phyloP scores from a whole-genome alignment of 1,140 invertebrate species.

The Drosophila subpulchrella region DNA sequence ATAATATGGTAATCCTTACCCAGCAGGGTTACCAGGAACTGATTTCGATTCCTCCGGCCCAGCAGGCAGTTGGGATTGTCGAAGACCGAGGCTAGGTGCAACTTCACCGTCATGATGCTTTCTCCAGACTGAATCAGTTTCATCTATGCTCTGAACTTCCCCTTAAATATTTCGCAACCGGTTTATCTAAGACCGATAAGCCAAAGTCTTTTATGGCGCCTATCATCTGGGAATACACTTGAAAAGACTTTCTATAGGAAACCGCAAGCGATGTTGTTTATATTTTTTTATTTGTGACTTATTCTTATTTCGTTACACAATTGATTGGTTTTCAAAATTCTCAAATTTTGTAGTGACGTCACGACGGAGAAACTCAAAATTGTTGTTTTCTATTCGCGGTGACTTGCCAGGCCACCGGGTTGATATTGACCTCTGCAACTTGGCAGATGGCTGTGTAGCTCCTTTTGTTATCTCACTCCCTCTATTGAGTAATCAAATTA shows the following conservation, averaged over 20 bases:
- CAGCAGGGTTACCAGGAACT: constrained; percentile 61
- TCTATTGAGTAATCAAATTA: neutral
- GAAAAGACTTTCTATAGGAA: constrained; percentile 6
- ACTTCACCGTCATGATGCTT: constrained; percentile 47
- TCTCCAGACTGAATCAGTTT: constrained; percentile 23
- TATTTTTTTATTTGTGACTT: neutral
- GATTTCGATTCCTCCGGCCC: constrained; percentile 54
- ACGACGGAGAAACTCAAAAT: no score
- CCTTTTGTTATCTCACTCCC: no score
- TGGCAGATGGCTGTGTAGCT: no score
- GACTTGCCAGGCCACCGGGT: neutral
- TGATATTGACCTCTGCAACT: neutral
- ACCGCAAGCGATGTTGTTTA: neutral
- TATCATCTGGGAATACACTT: constrained; percentile 6
- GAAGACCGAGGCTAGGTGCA: constrained; percentile 36
- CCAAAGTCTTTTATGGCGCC: neutral
- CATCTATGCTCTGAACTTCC: constrained; percentile 17
- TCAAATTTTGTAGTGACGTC: neutral
- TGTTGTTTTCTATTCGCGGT: no score
- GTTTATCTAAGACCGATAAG: constrained; percentile 40
- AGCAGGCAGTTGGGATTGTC: constrained; percentile 54
- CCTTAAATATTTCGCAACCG: constrained; percentile 26
- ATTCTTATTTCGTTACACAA: neutral
- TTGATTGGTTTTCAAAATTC: neutral
- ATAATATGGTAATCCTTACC: constrained; percentile 18